Conservation (phyloP, 2,797 vertebrate genomes). For the Limosa lapponica region DNA sequence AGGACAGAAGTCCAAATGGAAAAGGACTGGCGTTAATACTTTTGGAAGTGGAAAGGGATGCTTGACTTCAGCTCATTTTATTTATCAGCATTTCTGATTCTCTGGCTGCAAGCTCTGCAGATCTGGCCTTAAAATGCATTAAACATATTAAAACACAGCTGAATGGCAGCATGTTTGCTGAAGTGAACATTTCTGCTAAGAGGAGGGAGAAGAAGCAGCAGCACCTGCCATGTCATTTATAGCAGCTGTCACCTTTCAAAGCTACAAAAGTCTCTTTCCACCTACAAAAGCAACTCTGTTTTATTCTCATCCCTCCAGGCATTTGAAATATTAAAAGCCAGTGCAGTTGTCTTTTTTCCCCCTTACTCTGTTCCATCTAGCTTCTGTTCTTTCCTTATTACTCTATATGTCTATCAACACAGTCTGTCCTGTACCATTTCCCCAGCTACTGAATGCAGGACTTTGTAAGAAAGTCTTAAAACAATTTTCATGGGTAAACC, state of each 20-base stretch:
- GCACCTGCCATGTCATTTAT: not conserved
- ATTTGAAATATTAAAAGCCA: not conserved
- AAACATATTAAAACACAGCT: not conserved
- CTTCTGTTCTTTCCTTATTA: not conserved
- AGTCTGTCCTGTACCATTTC: not conserved
- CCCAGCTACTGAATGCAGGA: not conserved
- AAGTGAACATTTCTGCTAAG: not conserved
- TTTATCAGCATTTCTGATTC: not conserved
- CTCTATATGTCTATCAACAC: not conserved
- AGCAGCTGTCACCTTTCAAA: not conserved
- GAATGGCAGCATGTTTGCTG: not conserved
- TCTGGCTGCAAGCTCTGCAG: not conserved
- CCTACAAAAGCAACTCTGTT: not conserved
- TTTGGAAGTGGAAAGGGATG: not conserved
- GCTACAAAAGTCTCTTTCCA: not conserved
- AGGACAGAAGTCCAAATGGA: not conserved
- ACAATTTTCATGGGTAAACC: not conserved
- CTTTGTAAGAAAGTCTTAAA: not conserved
- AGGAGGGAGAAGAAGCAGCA: not conserved
- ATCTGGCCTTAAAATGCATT: not conserved
- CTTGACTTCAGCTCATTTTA: not conserved
- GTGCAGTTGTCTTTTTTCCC: not conserved
- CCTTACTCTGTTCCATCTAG: not conserved
- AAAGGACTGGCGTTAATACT: not conserved
- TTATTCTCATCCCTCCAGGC: not conserved